Conservation (phyloP, 2,888 invertebrate genomes). For the Apotomis turbidana region DNA sequence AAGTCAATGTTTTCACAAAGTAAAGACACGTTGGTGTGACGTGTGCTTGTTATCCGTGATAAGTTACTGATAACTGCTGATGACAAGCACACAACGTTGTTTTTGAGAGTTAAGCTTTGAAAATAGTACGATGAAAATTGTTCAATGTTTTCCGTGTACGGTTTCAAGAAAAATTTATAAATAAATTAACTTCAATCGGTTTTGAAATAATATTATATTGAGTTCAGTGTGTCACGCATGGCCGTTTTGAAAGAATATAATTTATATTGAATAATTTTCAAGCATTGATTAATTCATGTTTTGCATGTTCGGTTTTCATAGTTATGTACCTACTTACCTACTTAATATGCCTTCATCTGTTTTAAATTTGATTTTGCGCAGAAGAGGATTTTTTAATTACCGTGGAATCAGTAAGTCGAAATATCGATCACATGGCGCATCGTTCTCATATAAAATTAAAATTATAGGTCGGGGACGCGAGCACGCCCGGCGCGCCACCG, state of each 20-base stretch:
- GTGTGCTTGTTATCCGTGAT: not conserved
- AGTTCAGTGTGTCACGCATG: not conserved
- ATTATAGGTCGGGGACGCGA: not conserved
- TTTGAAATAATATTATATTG: not conserved
- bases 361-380: slow-evolving; percentile 5
- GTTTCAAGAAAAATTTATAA: no score
- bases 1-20: not conserved
- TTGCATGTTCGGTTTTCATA: slow-evolving; percentile 44
- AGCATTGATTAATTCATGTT: slow-evolving; percentile 24
- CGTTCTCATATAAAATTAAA: slow-evolving; percentile 26
- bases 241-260: not conserved
- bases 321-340: slow-evolving; percentile 1
- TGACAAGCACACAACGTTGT: not conserved
- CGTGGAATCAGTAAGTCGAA: slow-evolving; percentile 16
- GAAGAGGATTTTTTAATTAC: not conserved
- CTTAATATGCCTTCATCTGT: slow-evolving; percentile 27
- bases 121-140: not conserved
- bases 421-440: slow-evolving; percentile 43
- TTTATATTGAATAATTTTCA: slow-evolving; percentile 5
- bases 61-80: no score
- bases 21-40: not conserved
- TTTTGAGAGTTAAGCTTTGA: not conserved
- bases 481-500: not conserved
- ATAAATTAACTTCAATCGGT: no score
- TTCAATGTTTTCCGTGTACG: not conserved